Conservation (phyloP, 2,888 invertebrate species). For the Drosophila melanosoma region DNA sequence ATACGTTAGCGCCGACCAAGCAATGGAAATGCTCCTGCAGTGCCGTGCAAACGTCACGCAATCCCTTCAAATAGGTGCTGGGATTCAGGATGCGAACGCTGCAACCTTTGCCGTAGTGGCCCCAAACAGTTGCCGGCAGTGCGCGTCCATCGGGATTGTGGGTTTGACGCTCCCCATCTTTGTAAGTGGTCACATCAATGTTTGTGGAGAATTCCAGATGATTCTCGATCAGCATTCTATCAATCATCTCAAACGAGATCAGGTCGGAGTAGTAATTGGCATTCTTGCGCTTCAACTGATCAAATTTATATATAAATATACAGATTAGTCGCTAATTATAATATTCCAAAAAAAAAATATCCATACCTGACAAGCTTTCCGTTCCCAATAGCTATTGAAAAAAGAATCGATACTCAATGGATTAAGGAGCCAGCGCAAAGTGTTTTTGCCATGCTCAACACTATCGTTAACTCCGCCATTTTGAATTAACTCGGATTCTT, state of each 20-base stretch:
- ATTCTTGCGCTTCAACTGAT: conserved; percentile 88
- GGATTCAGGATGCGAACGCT: conserved; percentile 96
- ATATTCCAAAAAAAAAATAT: neutral
- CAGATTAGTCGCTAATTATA: neutral
- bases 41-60: conserved; percentile 89
- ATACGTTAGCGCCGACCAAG: conserved; percentile 97
- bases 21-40: conserved; percentile 97
- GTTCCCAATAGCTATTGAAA: conserved; percentile 92
- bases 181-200: conserved; percentile 96
- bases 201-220: conserved; percentile 93
- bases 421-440: conserved; percentile 90
- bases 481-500: too few species aligned
- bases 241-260: conserved; percentile 91
- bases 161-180: conserved; percentile 91
- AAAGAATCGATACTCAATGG: conserved; percentile 88
- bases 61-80: conserved; percentile 90
- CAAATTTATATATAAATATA: neutral
- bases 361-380: conserved; percentile 87
- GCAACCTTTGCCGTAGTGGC: conserved; percentile 94
- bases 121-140: conserved; percentile 90
- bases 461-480: conserved; percentile 84
- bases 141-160: conserved; percentile 92
- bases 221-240: conserved; percentile 91
- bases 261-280: conserved; percentile 89
- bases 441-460: conserved; percentile 87